These are phyloP conservation scores for Tolypeutes matacus DNA, from an alignment of 2,797 vertebrate genomes.

Conservation along the genomic window DNA sequence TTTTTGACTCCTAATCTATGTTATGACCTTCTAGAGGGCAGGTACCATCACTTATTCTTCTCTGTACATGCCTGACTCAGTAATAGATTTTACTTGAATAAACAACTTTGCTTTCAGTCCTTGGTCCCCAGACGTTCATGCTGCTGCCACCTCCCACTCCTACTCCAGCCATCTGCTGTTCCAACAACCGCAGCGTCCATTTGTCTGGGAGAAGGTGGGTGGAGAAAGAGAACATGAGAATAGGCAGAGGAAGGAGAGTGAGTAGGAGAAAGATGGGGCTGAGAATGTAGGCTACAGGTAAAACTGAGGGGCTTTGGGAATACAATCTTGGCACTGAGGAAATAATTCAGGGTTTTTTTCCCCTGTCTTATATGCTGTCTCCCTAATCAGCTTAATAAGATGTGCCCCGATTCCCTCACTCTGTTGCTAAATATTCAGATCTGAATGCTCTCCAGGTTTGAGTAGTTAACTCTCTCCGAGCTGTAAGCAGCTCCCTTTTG, in stretches of 20 bases:
- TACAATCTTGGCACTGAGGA: not conserved
- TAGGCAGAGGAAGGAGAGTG: not conserved
- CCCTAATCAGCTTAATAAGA: not conserved
- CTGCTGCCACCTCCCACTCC: not conserved
- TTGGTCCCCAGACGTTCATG: not conserved
- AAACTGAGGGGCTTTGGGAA: not conserved
- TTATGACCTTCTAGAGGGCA: not conserved
- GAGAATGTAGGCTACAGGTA: not conserved
- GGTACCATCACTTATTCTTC: not conserved
- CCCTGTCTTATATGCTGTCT: not conserved
- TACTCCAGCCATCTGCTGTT: constrained; percentile 9
- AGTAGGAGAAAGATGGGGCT: not conserved
- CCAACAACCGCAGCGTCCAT: not conserved
- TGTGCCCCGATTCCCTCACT: not conserved
- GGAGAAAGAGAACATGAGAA: not conserved
- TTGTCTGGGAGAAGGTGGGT: not conserved
- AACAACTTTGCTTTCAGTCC: not conserved
- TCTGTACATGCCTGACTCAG: not conserved
- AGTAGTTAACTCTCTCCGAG: not conserved
- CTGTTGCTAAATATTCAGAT: constrained; percentile 13
- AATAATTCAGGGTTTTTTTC: not conserved
- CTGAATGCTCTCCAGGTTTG: not conserved
- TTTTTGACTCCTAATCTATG: not conserved
- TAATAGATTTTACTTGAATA: not conserved
- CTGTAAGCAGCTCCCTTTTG: not conserved